Base-by-base conservation (phyloP, 1,140 invertebrate genomes). In the Bombus turneri region DNA sequence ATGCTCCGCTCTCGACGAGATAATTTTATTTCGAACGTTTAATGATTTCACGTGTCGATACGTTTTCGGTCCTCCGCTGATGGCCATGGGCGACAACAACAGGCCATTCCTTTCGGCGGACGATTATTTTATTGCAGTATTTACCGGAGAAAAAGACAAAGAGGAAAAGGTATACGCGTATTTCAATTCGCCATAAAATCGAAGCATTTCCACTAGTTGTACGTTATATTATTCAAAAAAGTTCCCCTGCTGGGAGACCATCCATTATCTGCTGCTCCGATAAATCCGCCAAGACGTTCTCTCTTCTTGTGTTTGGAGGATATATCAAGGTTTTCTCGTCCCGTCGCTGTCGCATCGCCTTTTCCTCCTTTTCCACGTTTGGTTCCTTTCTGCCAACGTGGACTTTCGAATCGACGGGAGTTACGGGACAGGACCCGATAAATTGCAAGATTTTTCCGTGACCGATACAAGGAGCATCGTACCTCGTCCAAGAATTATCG, bases 231-330 rank as follows among this genome's bases (percentile, higher is more conserved):
- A 93, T 93, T 93, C 92, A 93, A 91, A 93, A 93, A 92, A 90
- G 85, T 90, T 85, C 88, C 71, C 83, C 66, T 77, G 83, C 69
- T 73, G 75, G 62, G 86, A 87, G 89, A 89, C 93, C 93, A 94
- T 95, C 93, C 91, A 93, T 94, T 94, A 94, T 93, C 91, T 75
- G 88, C 86, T 89, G 88, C 90, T 88, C 90, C 91, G 93, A 94
- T 95, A 95, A 94, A 95, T 95, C 94, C 91, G 86, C 76, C 89
- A 79, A 88, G 90, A 83, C 78, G 88, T 88, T 89, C 90, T 83
- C 69, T 80, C 62, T 91, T 90, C 88, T 86, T 92, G 92, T 94
- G 93, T 94, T 95, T 95, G 93, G 93, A 90, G 93, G 93, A 95
- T 94, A 93, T 95, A 95, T 94, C 93, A 94, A 93, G 91, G 92